Evolutionary conservation across 2,797 vertebrate genomes (phyloP), one percentile per base, ranked within the genome.

Genomic region (Tenualosa thibaudeaui): DNA sequence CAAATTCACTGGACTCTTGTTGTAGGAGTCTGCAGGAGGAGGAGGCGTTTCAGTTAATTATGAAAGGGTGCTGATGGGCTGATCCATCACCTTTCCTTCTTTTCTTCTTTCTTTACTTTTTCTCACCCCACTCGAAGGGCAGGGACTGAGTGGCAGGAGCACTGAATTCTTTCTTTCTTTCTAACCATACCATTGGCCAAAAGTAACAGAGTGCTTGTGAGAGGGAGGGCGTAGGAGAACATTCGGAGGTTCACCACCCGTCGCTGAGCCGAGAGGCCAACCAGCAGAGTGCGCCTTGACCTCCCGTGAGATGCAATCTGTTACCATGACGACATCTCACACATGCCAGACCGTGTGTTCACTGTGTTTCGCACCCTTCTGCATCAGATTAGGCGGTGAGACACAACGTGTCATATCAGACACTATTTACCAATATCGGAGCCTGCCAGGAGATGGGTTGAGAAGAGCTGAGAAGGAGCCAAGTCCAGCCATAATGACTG

Each of bases 1-100:
- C 40, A 78, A 78, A 46, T 43, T 78, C 71, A 78, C 37, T 17
- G 5, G 71, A 26, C 37, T 17, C 71, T 46, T 22, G 17, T 46
- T 78, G 17, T 19, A 40, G 22, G 85, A 85, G 89, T 86, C 86
- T 84, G 88, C 90, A 84, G 85, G 88, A 89, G 85, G 88, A 89
- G 90, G 88, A 89, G 90, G 88, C 88, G 85, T 91, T 91, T 92
- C 92, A 88, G 88, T 92, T 93, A 92, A 93, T 93, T 93, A 91
- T 89, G 92, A 31, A 84, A 84, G 86, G 89, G 83, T 13, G 88
- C 83, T 90, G 92, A 91, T 60, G 82, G 84, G 84, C 90, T 89
- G 89, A 92, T 94, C 93, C 88, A 92, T 93, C 92, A 91, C 90
- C 71, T 78, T 78, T 46, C 22, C 22, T 71, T 71, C 26, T 65